Conservation (phyloP, 2,888 invertebrate genomes). For the Colostygia pectinataria region DNA sequence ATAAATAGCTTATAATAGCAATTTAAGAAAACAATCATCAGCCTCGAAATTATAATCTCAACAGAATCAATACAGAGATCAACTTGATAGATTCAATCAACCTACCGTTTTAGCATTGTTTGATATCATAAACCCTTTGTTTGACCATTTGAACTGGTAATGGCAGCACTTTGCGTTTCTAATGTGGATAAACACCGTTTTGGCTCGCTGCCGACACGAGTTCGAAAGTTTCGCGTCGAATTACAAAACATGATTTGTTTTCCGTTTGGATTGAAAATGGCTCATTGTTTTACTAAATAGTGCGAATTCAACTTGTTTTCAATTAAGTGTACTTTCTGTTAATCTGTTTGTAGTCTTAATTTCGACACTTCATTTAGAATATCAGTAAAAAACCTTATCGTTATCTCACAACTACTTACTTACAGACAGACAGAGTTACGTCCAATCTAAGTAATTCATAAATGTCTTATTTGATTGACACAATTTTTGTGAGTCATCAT, state of each 20-base stretch:
- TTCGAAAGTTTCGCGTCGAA: constrained; percentile 43
- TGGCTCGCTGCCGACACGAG: constrained; percentile 62
- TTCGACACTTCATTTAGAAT: too few relatives aligned
- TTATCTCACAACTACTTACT: too few relatives aligned
- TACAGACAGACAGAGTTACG: too few relatives aligned
- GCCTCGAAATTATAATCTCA: too few relatives aligned
- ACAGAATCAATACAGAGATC: not conserved
- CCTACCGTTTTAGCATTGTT: constrained; percentile 13
- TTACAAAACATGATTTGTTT: constrained; percentile 57
- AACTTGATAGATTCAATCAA: not conserved
- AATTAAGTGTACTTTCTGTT: too few relatives aligned
- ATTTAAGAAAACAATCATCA: not conserved
- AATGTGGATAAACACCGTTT: constrained; percentile 46
- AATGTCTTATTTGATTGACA: too few relatives aligned
- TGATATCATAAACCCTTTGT: constrained; percentile 25
- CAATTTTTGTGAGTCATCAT: too few relatives aligned
- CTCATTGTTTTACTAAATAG: constrained; percentile 43
- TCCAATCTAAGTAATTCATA: too few relatives aligned
- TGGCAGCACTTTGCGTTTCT: constrained; percentile 39
- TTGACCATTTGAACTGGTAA: constrained; percentile 31
- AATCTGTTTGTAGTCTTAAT: too few relatives aligned
- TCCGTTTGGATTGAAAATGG: constrained; percentile 41
- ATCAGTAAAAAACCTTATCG: too few relatives aligned
- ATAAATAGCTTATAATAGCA: too few relatives aligned
- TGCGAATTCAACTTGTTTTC: constrained; percentile 23